Base-by-base conservation (phyloP, 2,888 invertebrate species). In the Drosophila koepferae region DNA sequence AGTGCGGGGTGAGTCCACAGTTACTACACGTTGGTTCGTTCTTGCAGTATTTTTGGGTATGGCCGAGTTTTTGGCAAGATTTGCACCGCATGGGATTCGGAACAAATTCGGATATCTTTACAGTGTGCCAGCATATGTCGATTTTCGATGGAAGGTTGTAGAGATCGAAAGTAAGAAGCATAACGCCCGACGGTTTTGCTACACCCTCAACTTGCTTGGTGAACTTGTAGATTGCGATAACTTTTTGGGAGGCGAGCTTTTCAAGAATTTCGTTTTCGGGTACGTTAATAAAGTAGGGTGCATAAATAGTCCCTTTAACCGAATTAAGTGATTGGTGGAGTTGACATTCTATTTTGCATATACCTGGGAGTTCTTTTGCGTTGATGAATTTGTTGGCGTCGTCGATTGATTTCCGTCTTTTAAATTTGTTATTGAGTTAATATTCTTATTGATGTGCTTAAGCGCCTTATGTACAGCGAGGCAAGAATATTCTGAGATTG, bases 391-490 rank as follows among this genome's bases (percentile, higher is more conserved):
- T 63, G 40, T 56, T 49, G 23, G 56, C 56, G 40, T 58, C 49
- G 41, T 56, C 49, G 16, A 40, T 40, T 41, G 64, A 43, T 64
- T 58, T 34, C 43, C 63, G 41, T 56, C 63, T 58, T 54, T 49
- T 51, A 43, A 34, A 43, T 64, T 41, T n/a, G 48, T 14, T 38
- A 63, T 56, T n/a, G 55, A 48, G 9, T 31, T 31, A 31, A 31
- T 31, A 31, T 68, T 68, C 36, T 53, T 58, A 36, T 41, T 58
- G 40, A 63, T 66, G 10, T 44, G 58, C 31, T 66, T 62, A 10
- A 62, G 56, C 36, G 54, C 71, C 40, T 46, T 46, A 23, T 71
- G 61, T 9, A 62, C 65, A 31, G 58, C 53, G 40, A 65, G 66
- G 46, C 61, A 71, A 38, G 46, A 58, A 16, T 65, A 65, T 58